Evolutionary conservation across 2,113 vertebrate species (phyloP).

Genomic region (Cyprinodon brontotheroides): DNA sequence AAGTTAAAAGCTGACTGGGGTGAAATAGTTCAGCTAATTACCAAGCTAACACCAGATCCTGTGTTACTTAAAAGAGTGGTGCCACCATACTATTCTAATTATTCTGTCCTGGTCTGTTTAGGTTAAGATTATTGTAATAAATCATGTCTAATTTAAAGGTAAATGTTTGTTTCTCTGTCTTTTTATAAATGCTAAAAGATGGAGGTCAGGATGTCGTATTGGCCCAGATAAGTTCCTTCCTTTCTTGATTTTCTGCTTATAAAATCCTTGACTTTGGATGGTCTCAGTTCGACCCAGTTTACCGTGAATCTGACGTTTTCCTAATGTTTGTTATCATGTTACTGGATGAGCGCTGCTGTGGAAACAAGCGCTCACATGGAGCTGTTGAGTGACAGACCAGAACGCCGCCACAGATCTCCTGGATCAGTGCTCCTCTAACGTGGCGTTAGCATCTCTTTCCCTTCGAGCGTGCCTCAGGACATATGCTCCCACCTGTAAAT

Average conservation of each 20-base stretch:
- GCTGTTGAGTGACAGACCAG: constrained; percentile 47
- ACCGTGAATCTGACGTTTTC: background rate
- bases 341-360: constrained; percentile 16
- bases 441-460: constrained; percentile 64
- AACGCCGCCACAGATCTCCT: constrained; percentile 43
- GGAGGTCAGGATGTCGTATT: background rate
- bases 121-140: too few relatives aligned
- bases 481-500: constrained; percentile 73
- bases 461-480: constrained; percentile 68
- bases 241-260: too few relatives aligned
- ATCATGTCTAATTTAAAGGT: too few relatives aligned
- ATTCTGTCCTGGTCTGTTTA: background rate
- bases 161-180: too few relatives aligned
- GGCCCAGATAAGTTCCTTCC: background rate
- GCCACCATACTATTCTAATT: background rate
- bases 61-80: background rate
- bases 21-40: background rate
- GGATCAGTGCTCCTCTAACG: constrained; percentile 40
- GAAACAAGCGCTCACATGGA: constrained; percentile 19
- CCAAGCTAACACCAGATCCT: background rate
- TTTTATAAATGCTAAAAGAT: too few relatives aligned
- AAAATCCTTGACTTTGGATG: background rate
- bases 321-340: background rate
- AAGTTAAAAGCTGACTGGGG: background rate
- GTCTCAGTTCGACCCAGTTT: background rate